These are phyloP conservation scores for Haplotaxodon microlepis DNA, from an alignment of 2,113 vertebrate species.

Conservation along the genomic window DNA sequence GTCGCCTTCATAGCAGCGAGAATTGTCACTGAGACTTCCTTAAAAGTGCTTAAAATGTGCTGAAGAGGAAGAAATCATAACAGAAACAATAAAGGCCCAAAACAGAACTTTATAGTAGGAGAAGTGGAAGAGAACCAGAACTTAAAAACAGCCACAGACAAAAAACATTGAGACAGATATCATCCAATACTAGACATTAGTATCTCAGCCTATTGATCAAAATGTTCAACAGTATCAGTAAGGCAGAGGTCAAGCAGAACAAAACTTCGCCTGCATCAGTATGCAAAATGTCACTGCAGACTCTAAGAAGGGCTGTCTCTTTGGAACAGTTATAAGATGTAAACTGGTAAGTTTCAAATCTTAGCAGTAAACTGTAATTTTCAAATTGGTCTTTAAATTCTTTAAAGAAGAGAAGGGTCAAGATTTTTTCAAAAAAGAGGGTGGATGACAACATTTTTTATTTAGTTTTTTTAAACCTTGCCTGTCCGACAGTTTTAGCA, in stretches of 20 bases:
- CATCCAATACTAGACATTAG: neutral
- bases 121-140: neutral
- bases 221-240: neutral
- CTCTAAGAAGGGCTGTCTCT: neutral
- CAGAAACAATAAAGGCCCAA: neutral
- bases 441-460: neutral
- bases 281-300: neutral
- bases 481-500: neutral
- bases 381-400: neutral
- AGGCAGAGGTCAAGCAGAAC: neutral
- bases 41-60: neutral
- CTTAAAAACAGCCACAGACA: neutral
- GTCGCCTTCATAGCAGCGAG: neutral
- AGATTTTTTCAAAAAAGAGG: neutral
- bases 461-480: neutral
- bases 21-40: neutral
- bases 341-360: neutral
- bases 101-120: neutral
- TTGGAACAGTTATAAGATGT: neutral
- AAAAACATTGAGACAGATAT: neutral
- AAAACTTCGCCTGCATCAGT: neutral
- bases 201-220: neutral
- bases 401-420: neutral
- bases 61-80: neutral
- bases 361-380: neutral